Evolutionary conservation across 2,113 vertebrate species (phyloP), one percentile per base, ranked within the genome.

Genomic region (Chaenocephalus aceratus): DNA sequence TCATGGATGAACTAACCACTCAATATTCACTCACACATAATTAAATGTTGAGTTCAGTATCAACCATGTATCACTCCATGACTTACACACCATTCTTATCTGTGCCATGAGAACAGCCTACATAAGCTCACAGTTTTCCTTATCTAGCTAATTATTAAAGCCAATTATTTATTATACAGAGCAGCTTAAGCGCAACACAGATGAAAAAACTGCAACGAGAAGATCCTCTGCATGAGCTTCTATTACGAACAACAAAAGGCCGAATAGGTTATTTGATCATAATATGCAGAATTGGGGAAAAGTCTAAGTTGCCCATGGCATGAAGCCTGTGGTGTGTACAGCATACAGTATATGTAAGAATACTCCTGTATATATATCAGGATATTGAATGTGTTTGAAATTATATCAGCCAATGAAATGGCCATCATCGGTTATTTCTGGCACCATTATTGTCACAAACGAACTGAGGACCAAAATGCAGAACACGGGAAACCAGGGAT

Each of bases 141-240:
- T 81, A 90, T 76, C 79, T 78, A 5, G 41, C 34, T 85, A 77
- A 85, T 87, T 75, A 83, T 51, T 79, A 69, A 51, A 78, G 60
- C 46, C 82, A 77, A 82, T 80, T 80, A 68, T 34, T 70, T n/a
- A 34, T 70, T 74, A 51, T 56, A 52, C 63, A 41, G 61, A 54
- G 48, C 36, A 65, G 77, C 72, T 57, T 51, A 63, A 75, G 46
- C 11, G 26, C 13, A 69, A 70, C 54, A n/a, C 57, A 34, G 21
- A 21, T n/a, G 13, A n/a, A 57, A 52, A 53, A 57, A 12, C 2
- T 41, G 9, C 12, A 74, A 61, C 54, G 45, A 30, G n/a, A 30
- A 11, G 49, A 71, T 60, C 49, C 21, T 67, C 23, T 36, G 48
- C 53, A 10, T n/a, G 4, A 3, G 12, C 34, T 11, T 10, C 4